Evolutionary conservation across 2,113 vertebrate genomes (phyloP), one percentile per base, ranked within the genome.

Genomic region (Sterna hirundo): DNA sequence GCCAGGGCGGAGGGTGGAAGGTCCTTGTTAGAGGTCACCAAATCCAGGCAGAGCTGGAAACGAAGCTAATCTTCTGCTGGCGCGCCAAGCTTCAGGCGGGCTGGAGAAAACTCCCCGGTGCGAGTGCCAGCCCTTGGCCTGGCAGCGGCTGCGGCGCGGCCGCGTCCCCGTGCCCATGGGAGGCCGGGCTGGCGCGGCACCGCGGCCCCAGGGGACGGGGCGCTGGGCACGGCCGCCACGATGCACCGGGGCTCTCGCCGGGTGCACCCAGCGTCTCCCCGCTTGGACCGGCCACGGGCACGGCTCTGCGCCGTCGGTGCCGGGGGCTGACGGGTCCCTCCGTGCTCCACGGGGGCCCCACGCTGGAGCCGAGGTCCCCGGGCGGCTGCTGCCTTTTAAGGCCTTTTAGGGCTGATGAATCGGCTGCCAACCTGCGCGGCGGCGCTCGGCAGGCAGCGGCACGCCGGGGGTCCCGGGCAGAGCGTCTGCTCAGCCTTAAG

Each of bases 401-500:
- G 66, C 38, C 42, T 42, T 42, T 42, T 42, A 42, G 76, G 27
- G 46, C 46, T 3, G 15, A 11, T 23, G 62, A 12, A 13, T 17
- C 1, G 3, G 20, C 30, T 58, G 42, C 58, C 44, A 54, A 2
- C 32, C 23, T 3, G n/a, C 1, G 3, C 1, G 10, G 69, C 2
- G 1, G n/a, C 3, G 3, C 62, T 64, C 42, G 1, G 14, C 55
- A 25, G 70, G 74, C 70, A 54, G 54, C 0, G 3, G 46, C 18
- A 6, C 0, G 0, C 60, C 1, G 0, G 6, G 46, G 25, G 27
- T 8, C 38, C 65, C 0, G 8, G 34, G 17, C 72, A 13, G 29
- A 8, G 17, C 0, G 0, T 10, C 44, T 72, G 72, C 46, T 83
- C 58, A 4, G 51, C 0, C 0, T 5, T 6, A 14, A 40, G 54